Percentiles rank a stretch among this genome's conserved stretches.
Conservation (phyloP, 2,797 vertebrate genomes). For the Diplodus puntazzo region DNA sequence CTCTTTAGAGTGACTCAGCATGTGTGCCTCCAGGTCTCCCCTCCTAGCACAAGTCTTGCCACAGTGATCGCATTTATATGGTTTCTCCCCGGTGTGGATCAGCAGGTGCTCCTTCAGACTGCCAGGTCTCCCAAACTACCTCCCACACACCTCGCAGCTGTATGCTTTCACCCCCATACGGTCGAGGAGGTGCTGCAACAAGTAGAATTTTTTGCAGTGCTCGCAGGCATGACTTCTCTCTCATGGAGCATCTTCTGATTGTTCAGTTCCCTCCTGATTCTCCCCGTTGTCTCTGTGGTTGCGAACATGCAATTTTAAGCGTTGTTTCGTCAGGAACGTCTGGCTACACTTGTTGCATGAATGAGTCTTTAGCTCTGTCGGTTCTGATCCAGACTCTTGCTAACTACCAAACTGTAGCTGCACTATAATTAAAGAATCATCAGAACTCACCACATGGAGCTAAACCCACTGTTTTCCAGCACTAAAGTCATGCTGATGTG, state of each 20-base stretch:
- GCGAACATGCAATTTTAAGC: neutral
- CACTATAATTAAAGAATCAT: too few relatives aligned
- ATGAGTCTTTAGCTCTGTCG: neutral
- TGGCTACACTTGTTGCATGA: neutral
- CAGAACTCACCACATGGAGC: too few relatives aligned
- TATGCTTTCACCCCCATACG: slow-evolving; percentile 23
- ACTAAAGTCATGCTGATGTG: too few relatives aligned
- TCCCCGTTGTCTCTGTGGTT: neutral
- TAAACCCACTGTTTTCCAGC: too few relatives aligned
- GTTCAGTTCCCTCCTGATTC: neutral
- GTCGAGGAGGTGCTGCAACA: slow-evolving; percentile 17
- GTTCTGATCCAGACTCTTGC: neutral
- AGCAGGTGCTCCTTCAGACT: slow-evolving; percentile 38
- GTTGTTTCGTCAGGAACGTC: neutral
- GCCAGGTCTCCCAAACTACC: slow-evolving; percentile 25
- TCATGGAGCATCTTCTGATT: neutral
- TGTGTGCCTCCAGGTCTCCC: slow-evolving; percentile 35
- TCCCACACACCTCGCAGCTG: slow-evolving; percentile 39
- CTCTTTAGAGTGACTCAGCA: slow-evolving; percentile 53
- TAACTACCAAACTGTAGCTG: too few relatives aligned
- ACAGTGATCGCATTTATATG: slow-evolving; percentile 34
- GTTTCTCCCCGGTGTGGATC: slow-evolving; percentile 27
- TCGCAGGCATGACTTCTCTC: slow-evolving; percentile 30
- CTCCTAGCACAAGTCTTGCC: slow-evolving; percentile 45
- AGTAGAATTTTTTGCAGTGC: slow-evolving; percentile 40